Percentiles rank a stretch among this genome's conserved stretches.
Evolutionary conservation across 1,140 invertebrate genomes (phyloP).

Genomic region (Ostrea edulis): DNA sequence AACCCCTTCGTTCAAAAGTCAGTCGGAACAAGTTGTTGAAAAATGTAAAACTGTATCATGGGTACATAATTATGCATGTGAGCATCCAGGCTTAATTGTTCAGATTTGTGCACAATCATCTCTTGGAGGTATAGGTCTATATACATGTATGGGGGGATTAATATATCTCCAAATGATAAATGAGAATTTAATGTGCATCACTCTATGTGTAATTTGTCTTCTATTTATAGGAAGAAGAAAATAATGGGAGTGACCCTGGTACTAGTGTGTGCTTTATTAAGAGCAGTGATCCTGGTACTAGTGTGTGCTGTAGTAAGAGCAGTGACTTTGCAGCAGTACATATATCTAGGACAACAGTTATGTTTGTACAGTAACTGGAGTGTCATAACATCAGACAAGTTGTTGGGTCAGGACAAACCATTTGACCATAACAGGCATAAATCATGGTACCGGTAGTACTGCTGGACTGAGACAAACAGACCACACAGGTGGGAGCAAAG

Average conservation of each 20-base stretch:
- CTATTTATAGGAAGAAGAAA: not conserved
- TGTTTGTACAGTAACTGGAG: not conserved
- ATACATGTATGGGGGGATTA: no score
- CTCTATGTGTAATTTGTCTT: not conserved
- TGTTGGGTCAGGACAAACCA: no score
- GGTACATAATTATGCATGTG: no score
- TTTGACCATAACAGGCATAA: not conserved
- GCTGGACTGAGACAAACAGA: not conserved
- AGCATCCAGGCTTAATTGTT: no score
- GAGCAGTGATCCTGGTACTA: not conserved
- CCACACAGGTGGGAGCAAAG: not conserved
- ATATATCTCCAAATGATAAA: no score
- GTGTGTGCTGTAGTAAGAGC: not conserved
- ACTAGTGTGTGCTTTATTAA: not conserved
- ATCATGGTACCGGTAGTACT: not conserved
- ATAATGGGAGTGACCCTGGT: not conserved
- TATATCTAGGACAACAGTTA: not conserved
- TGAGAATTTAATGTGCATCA: no score
- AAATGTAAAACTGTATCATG: no score
- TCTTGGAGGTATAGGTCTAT: no score
- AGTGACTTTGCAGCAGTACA: not conserved
- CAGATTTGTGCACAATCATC: no score
- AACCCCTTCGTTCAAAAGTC: no score
- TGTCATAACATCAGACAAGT: not conserved
- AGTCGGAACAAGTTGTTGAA: no score